phyloP scores from a whole-genome alignment of 2,113 vertebrate species.

The Catharus fuscescens region DNA sequence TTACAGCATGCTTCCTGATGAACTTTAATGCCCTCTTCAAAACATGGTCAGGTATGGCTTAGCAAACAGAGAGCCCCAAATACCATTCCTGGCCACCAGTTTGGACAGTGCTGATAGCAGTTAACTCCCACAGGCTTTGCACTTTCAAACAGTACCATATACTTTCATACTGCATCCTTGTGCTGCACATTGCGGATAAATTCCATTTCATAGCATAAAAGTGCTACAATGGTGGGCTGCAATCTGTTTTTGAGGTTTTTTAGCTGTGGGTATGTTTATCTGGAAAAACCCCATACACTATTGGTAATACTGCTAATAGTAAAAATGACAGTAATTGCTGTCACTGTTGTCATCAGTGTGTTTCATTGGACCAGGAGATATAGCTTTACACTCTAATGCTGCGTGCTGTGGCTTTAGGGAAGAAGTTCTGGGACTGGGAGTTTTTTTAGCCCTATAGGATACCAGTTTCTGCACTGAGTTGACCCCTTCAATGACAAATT shows the following conservation, averaged over 20 bases:
- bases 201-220: background rate
- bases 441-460: background rate
- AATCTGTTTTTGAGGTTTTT: accelerated
- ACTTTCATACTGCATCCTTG: background rate
- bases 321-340: background rate
- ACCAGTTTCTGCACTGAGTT: background rate
- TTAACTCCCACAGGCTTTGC: background rate
- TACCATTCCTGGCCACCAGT: background rate
- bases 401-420: background rate
- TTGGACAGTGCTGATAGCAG: background rate
- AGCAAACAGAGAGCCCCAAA: background rate
- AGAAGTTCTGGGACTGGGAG: background rate
- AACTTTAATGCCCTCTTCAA: background rate
- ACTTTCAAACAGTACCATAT: accelerated
- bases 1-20: background rate
- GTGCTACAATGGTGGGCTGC: background rate
- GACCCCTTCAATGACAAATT: background rate
- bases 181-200: background rate
- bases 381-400: background rate
- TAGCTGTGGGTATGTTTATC: background rate
- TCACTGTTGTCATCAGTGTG: background rate
- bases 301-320: background rate
- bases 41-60: background rate
- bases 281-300: accelerated
- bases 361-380: background rate